Evolutionary conservation across 2,797 vertebrate species (phyloP).

Genomic region (Glossophaga mutica): DNA sequence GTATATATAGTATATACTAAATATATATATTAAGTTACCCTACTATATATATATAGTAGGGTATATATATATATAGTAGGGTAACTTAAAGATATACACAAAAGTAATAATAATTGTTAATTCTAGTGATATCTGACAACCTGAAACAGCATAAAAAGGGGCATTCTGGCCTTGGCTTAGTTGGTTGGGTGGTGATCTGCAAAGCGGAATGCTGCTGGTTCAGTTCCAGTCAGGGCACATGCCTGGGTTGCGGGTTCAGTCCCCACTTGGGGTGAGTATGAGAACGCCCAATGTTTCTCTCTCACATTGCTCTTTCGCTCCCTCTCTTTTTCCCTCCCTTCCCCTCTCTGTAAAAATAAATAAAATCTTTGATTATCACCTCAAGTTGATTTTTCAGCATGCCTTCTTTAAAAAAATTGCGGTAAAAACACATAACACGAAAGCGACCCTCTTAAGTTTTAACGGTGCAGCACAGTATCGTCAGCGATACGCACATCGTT

Average conservation of each 20-base stretch:
- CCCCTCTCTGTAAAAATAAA: background rate
- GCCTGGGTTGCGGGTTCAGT: background rate
- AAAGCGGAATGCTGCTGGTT: background rate
- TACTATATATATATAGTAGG: no score
- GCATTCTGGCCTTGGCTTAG: background rate
- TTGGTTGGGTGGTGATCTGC: background rate
- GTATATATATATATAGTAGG: background rate
- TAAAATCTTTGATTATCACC: background rate
- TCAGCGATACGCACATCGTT: background rate
- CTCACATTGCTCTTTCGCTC: background rate
- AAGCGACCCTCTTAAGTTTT: background rate
- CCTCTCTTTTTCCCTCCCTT: background rate
- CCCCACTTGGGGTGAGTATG: background rate
- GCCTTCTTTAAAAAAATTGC: background rate
- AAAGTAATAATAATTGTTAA: background rate
- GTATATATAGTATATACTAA: no score
- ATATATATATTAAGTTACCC: no score
- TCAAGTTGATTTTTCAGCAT: constrained; percentile 25
- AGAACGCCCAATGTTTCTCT: background rate
- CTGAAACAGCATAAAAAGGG: background rate
- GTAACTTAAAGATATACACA: constrained; percentile 4
- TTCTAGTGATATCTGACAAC: background rate
- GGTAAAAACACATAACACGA: background rate
- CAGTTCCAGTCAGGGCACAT: background rate
- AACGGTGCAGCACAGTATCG: background rate